phyloP scores from a whole-genome alignment of 1,140 invertebrate genomes.

The Leptopilina clavipes region DNA sequence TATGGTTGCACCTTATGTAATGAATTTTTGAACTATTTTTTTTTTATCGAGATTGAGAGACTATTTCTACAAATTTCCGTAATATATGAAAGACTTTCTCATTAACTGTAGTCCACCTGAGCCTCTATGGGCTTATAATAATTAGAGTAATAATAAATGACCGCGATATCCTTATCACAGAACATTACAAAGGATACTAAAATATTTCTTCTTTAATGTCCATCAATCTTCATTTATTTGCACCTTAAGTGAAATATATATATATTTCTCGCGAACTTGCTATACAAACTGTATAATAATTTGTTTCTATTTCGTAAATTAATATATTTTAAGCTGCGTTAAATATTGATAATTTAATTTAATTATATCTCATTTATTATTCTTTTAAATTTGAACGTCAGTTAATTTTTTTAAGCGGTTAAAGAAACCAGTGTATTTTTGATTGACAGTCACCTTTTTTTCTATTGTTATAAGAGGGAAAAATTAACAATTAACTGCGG shows the following conservation, averaged over 20 bases:
- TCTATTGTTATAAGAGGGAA: too few species aligned
- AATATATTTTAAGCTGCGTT: too few species aligned
- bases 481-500: constrained; percentile 2
- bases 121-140: neutral
- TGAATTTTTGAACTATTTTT: too few species aligned
- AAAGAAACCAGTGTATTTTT: too few species aligned
- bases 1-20: too few species aligned
- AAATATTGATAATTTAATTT: too few species aligned
- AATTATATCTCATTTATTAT: too few species aligned
- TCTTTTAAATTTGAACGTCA: too few species aligned
- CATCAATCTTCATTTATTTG: constrained; percentile 4
- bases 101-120: constrained; percentile 1
- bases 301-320: too few species aligned
- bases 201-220: neutral
- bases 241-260: neutral
- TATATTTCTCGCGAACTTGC: neutral
- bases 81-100: constrained; percentile 1
- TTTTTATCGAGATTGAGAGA: neutral
- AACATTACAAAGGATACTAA: neutral
- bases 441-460: too few species aligned
- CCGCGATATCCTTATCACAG: constrained; percentile 10
- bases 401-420: too few species aligned
- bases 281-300: neutral
- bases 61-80: neutral
- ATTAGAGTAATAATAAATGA: constrained; percentile 17